Evolutionary conservation across 2,888 invertebrate species (phyloP).

Genomic region (Lepetodrilus schrolli): DNA sequence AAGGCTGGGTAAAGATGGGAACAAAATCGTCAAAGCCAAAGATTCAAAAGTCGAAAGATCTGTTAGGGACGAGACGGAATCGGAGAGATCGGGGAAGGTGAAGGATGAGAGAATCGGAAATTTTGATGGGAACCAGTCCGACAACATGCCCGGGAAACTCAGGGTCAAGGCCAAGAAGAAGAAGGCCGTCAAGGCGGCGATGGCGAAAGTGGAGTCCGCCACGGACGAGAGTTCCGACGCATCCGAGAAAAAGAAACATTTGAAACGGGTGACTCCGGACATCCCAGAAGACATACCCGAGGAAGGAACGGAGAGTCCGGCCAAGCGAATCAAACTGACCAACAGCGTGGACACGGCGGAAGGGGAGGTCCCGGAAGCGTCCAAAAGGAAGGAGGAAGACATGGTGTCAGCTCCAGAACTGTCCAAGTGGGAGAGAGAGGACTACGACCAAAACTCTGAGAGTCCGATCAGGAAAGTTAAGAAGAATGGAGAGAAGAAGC

Average conservation of each 20-base stretch:
- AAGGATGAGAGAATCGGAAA: background rate
- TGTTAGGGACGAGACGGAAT: background rate
- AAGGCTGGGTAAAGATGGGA: background rate
- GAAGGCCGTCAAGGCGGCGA: background rate
- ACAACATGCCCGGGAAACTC: conserved; percentile 27
- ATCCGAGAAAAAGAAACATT: conserved; percentile 28
- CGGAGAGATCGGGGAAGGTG: background rate
- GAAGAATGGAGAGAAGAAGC: conserved; percentile 38
- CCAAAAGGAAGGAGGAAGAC: conserved; percentile 47
- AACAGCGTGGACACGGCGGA: background rate
- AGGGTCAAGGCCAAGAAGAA: conserved; percentile 18
- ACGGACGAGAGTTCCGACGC: conserved; percentile 25
- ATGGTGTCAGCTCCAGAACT: conserved; percentile 80
- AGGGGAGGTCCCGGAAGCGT: conserved; percentile 10
- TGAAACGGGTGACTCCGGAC: conserved; percentile 21
- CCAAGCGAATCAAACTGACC: conserved; percentile 26
- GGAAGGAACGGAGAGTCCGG: conserved; percentile 38
- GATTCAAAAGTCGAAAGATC: background rate
- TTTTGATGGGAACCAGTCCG: conserved; percentile 34
- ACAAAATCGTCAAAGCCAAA: background rate
- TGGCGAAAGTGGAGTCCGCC: background rate
- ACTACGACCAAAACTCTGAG: conserved; percentile 66
- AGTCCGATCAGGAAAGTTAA: conserved; percentile 74
- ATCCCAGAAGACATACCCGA: conserved; percentile 29
- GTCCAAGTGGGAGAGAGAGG: conserved; percentile 92